Evolutionary conservation across 2,888 invertebrate genomes (phyloP), one percentile per base, ranked within the genome.

Genomic region (Argyresthia goedartella): DNA sequence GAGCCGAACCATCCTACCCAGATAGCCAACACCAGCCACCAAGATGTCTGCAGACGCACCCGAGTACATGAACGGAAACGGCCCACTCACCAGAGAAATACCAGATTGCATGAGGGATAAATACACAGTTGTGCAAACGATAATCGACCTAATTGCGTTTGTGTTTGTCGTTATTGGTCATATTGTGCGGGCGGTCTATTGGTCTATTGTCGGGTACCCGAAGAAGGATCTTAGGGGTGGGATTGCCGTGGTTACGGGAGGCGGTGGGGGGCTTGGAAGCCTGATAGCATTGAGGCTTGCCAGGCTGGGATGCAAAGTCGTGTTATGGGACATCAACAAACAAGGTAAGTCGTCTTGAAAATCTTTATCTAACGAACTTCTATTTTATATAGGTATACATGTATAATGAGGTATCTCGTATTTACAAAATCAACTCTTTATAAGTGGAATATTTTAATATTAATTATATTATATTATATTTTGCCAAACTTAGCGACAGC

Each of bases 291-390:
- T 93, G 60, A 88, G 93, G 60, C 87, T 96, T 49, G 92, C 94
- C 15, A 88, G 92, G 65, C 88, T 93, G 53, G 94, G 94, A 51
- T 93, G 93, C 59, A 91, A 89, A 56, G 89, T 97, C 52, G 91
- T 97, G 42, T 86, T 96, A 52, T 97, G 97, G 97, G 97, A 98
- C 76, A 92, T 97, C 60, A 95, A 95, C 70, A 89, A 91, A 70
- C 86, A 90, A 79, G 95, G 95, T 95, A 62, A 88, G 89, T 81
- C n/a, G 16, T 33, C 8, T 15, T 42, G 15, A 3, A 8, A 10
- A 44, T 10, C 8, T 44, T 44, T 8, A 44, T 44, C 25, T 25
- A 4, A 25, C 25, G 25, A 4, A 25, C 3, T 25, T 25, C 3
- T 25, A 25, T 25, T n/a, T n/a, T 25, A 25, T 2, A 25, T 25